A percentile compares a stretch with the other conserved stretches of the same genome.
These are phyloP conservation scores for Leptinotarsa juncta DNA, from an alignment of 2,888 invertebrate genomes.

Conservation along the genomic window DNA sequence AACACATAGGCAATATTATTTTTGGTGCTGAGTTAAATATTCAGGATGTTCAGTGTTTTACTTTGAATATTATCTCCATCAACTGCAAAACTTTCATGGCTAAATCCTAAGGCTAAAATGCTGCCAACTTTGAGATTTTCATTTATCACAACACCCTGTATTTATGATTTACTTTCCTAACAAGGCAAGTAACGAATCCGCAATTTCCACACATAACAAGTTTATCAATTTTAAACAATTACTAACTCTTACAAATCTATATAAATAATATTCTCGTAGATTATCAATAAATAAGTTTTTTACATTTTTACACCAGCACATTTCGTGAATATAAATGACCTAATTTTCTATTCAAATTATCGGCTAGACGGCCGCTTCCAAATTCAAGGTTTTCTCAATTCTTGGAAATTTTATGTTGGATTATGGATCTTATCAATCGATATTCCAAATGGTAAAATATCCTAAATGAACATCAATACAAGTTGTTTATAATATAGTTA, in stretches of 20 bases:
- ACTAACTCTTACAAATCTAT: conserved; percentile 13
- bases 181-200: background rate
- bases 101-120: too few relatives aligned
- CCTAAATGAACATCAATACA: background rate
- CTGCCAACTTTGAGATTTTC: too few relatives aligned
- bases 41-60: too few relatives aligned
- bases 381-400: background rate
- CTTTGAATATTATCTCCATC: too few relatives aligned
- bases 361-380: background rate
- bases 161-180: background rate
- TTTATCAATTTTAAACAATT: conserved; percentile 10
- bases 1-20: too few relatives aligned
- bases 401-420: too few relatives aligned
- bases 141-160: conserved; percentile 5
- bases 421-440: too few relatives aligned
- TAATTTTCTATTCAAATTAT: background rate
- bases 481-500: background rate
- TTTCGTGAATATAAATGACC: background rate
- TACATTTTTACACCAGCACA: background rate
- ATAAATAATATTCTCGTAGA: conserved; percentile 28
- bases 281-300: conserved; percentile 41
- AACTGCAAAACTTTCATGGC: too few relatives aligned
- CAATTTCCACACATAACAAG: background rate
- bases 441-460: too few relatives aligned
- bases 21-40: too few relatives aligned